A percentile compares a stretch with the other conserved stretches of the same genome.
phyloP scores from a whole-genome alignment of 2,888 invertebrate species.

The Siphonodentalium dalli region DNA sequence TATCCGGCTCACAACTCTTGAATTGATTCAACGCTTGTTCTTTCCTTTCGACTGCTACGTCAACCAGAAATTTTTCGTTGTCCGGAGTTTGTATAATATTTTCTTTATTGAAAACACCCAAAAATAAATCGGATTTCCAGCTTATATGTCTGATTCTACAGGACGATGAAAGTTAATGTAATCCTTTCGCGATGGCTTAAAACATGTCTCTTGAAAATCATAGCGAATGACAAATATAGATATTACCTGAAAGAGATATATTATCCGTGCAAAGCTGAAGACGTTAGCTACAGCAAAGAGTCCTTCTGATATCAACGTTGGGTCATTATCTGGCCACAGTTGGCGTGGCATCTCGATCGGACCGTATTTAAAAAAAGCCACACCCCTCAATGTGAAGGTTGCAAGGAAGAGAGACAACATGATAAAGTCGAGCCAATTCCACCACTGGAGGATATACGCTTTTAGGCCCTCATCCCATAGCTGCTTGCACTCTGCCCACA shows the following conservation, averaged over 20 bases:
- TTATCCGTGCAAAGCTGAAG: slow-evolving; percentile 70
- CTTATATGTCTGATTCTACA: too few species aligned
- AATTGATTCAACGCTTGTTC: too few species aligned
- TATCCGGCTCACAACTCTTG: too few species aligned
- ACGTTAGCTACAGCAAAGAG: slow-evolving; percentile 70
- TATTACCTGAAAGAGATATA: slow-evolving; percentile 69
- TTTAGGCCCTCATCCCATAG: slow-evolving; percentile 70
- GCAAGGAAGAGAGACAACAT: slow-evolving; percentile 70
- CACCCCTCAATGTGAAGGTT: slow-evolving; percentile 68
- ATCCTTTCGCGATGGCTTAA: too few species aligned
- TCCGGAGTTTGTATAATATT: too few species aligned
- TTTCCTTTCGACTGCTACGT: too few species aligned
- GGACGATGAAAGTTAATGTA: too few species aligned
- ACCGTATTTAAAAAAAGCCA: slow-evolving; percentile 64
- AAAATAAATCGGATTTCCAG: too few species aligned
- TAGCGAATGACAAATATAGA: too few species aligned
- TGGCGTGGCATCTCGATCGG: slow-evolving; percentile 60
- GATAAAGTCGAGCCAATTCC: slow-evolving; percentile 71
- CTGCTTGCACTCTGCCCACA: slow-evolving; percentile 71
- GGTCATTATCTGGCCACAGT: slow-evolving; percentile 68
- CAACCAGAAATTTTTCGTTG: too few species aligned
- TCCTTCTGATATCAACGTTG: slow-evolving; percentile 69
- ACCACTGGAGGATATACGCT: slow-evolving; percentile 69
- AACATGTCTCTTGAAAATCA: too few species aligned
- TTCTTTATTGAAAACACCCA: too few species aligned